Conservation (phyloP, 2,888 invertebrate species). For the Euclidia mi region DNA sequence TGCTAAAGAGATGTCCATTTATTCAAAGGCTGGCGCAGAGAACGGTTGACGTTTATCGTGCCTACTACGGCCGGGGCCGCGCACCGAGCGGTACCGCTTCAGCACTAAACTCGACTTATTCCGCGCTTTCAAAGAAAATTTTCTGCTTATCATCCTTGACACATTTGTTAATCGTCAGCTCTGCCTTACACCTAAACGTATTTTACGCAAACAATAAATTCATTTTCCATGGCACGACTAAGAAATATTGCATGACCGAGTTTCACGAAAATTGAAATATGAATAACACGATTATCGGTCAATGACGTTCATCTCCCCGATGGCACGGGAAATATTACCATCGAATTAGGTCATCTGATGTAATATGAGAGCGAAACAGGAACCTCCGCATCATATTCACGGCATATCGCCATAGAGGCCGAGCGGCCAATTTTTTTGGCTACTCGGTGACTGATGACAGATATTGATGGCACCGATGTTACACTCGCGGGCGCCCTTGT, state of each 20-base stretch:
- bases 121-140: constrained; percentile 70
- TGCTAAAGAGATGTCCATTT: constrained; percentile 57
- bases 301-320: constrained; percentile 51
- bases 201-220: constrained; percentile 11
- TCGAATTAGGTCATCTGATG: constrained; percentile 79
- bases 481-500: constrained; percentile 70
- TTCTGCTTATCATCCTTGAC: constrained; percentile 79
- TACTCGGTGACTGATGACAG: constrained; percentile 83
- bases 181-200: constrained; percentile 36
- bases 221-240: neutral
- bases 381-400: constrained; percentile 73
- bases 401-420: constrained; percentile 63
- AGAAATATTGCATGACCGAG: constrained; percentile 6
- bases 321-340: constrained; percentile 62
- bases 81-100: constrained; percentile 22
- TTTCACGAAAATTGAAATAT: constrained; percentile 25
- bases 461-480: constrained; percentile 83
- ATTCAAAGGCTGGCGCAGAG: constrained; percentile 41
- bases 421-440: constrained; percentile 85
- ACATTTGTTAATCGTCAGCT: constrained; percentile 61
- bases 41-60: constrained; percentile 22
- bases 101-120: constrained; percentile 53
- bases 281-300: constrained; percentile 37
- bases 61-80: constrained; percentile 21
- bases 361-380: constrained; percentile 73